Percentiles rank a stretch among this genome's conserved stretches.
These are phyloP conservation scores for Mylabris sibirica DNA, from an alignment of 2,888 invertebrate species.

Conservation along the genomic window DNA sequence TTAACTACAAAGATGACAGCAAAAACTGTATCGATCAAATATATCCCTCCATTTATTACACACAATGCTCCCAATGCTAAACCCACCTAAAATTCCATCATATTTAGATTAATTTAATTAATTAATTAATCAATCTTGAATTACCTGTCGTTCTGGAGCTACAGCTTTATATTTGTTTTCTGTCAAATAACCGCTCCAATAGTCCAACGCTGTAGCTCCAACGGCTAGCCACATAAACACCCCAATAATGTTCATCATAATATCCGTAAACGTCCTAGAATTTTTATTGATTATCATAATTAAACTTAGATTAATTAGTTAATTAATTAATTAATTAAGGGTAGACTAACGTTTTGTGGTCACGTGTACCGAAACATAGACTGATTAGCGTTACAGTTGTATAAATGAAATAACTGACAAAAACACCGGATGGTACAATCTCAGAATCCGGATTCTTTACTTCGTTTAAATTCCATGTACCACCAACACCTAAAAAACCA, in stretches of 20 bases:
- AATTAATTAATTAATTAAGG: too few species aligned
- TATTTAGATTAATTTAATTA: slow-evolving; percentile 25
- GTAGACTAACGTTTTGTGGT: slow-evolving; percentile 72
- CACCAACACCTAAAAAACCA: slow-evolving; percentile 85
- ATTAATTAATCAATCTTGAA: too few species aligned
- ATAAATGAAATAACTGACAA: slow-evolving; percentile 87
- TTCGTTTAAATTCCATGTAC: slow-evolving; percentile 89
- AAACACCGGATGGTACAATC: slow-evolving; percentile 86
- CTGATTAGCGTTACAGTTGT: slow-evolving; percentile 79
- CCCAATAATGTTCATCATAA: slow-evolving; percentile 88
- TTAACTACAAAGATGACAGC: slow-evolving; percentile 67
- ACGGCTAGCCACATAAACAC: slow-evolving; percentile 86
- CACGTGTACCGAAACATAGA: slow-evolving; percentile 77
- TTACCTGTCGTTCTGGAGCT: slow-evolving; percentile 77
- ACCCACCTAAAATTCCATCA: slow-evolving; percentile 72
- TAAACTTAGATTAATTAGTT: background rate
- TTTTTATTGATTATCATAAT: slow-evolving; percentile 23
- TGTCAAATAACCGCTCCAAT: slow-evolving; percentile 86
- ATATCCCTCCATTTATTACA: slow-evolving; percentile 80
- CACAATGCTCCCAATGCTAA: slow-evolving; percentile 82
- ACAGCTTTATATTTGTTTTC: slow-evolving; percentile 80
- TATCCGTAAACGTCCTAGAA: slow-evolving; percentile 77
- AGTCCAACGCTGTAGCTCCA: slow-evolving; percentile 86
- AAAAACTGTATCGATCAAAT: slow-evolving; percentile 80
- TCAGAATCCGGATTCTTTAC: slow-evolving; percentile 88